phyloP scores from a whole-genome alignment of 2,797 vertebrate species.

The Xenentodon cancila region DNA sequence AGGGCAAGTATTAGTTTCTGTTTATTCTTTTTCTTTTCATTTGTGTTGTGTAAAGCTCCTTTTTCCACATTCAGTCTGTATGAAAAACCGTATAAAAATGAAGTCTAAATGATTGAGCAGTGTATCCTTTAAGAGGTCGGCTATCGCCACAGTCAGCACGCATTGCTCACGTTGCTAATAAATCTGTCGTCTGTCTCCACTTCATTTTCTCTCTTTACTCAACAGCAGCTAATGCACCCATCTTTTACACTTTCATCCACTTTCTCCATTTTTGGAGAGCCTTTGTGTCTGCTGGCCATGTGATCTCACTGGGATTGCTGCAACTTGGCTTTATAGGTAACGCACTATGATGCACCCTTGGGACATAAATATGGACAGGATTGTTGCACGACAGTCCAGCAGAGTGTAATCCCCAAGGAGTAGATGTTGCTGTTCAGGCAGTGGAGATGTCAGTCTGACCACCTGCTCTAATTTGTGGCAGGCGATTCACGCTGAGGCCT shows the following conservation, averaged over 20 bases:
- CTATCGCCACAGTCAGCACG: slow-evolving; percentile 31
- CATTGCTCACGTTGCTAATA: slow-evolving; percentile 27
- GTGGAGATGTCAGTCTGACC: slow-evolving; percentile 20
- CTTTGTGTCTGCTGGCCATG: slow-evolving; percentile 29
- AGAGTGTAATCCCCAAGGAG: slow-evolving; percentile 37
- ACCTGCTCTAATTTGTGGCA: slow-evolving; percentile 38
- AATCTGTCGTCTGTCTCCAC: slow-evolving; percentile 34
- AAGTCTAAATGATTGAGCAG: slow-evolving; percentile 18
- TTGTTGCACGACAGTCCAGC: slow-evolving; percentile 34
- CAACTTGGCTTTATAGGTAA: slow-evolving; percentile 37
- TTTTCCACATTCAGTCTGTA: slow-evolving; percentile 25
- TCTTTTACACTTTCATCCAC: slow-evolving; percentile 17
- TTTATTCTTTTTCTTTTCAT: neutral
- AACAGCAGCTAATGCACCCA: slow-evolving; percentile 18
- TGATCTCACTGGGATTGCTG: slow-evolving; percentile 39
- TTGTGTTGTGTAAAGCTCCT: slow-evolving; percentile 28
- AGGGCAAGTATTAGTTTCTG: neutral
- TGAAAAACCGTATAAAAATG: neutral
- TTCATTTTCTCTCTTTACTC: slow-evolving; percentile 27
- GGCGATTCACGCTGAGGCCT: slow-evolving; percentile 27
- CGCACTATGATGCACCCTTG: slow-evolving; percentile 44
- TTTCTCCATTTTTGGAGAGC: slow-evolving; percentile 5
- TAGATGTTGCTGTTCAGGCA: slow-evolving; percentile 16
- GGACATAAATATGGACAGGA: slow-evolving; percentile 59
- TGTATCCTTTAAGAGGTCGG: slow-evolving; percentile 55